A percentile compares a stretch with the other conserved stretches of the same genome.
These are phyloP conservation scores for Dipodomys merriami DNA, from an alignment of 2,113 vertebrate species.

Conservation along the genomic window DNA sequence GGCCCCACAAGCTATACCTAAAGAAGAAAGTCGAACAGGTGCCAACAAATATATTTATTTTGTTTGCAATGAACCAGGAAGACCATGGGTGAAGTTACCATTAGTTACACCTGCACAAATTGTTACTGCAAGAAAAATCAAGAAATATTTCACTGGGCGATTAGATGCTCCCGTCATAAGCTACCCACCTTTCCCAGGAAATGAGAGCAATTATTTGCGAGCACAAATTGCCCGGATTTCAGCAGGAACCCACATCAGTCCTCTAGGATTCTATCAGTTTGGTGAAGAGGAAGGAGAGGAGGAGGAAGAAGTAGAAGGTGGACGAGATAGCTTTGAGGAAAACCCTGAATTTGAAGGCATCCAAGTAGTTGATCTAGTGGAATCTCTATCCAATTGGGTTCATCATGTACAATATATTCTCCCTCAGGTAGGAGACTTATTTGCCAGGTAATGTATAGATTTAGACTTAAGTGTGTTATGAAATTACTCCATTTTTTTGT, in stretches of 20 bases:
- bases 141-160: constrained; percentile 93
- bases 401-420: constrained; percentile 94
- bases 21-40: constrained; percentile 90
- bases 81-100: constrained; percentile 93
- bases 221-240: constrained; percentile 97
- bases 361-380: constrained; percentile 87
- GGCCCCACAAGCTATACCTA: constrained; percentile 88
- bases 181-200: constrained; percentile 96
- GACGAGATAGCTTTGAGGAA: constrained; percentile 87
- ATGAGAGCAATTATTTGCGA: constrained; percentile 94
- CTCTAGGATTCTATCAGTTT: constrained; percentile 93
- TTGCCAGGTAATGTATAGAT: background rate
- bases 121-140: constrained; percentile 91
- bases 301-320: constrained; percentile 87
- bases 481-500: background rate
- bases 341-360: constrained; percentile 94
- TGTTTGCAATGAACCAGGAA: constrained; percentile 94
- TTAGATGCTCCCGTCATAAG: constrained; percentile 90
- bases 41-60: constrained; percentile 95
- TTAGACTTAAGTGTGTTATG: background rate
- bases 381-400: constrained; percentile 93
- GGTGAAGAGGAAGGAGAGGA: constrained; percentile 92
- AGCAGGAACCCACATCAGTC: constrained; percentile 94
- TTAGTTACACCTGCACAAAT: constrained; percentile 94
- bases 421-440: constrained; percentile 88